phyloP scores from a whole-genome alignment of 2,888 invertebrate species.

The Leuctra nigra region DNA sequence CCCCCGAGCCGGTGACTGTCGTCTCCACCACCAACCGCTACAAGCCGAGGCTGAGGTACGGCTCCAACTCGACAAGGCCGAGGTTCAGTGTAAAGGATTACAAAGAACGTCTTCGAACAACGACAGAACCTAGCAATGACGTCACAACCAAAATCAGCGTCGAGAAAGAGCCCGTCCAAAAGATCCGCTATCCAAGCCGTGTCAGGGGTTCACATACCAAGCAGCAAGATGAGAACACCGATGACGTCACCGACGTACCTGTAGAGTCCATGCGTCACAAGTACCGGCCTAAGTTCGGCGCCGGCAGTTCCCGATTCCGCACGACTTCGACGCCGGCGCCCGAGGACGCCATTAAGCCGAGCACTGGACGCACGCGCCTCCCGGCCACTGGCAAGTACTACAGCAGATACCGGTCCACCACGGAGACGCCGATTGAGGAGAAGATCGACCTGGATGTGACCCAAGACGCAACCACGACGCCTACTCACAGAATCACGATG shows the following conservation, averaged over 20 bases:
- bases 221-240: conserved; percentile 4
- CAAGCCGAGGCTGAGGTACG: conserved; percentile 17
- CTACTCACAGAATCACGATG: conserved; percentile 21
- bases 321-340: conserved; percentile 15
- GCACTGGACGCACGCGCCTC: background rate
- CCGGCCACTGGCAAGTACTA: conserved; percentile 33
- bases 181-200: background rate
- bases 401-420: conserved; percentile 33
- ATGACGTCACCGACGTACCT: conserved; percentile 14
- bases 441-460: conserved; percentile 5
- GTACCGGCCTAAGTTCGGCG: conserved; percentile 10
- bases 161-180: background rate
- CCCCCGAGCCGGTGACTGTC: background rate
- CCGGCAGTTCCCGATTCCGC: conserved; percentile 21
- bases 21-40: conserved; percentile 1
- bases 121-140: background rate
- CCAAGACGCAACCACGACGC: conserved; percentile 17
- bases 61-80: conserved; percentile 49
- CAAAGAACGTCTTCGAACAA: conserved; percentile 49
- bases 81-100: conserved; percentile 73
- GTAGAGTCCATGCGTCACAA: background rate
- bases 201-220: background rate
- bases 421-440: conserved; percentile 27
- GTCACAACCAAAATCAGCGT: background rate
- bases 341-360: background rate